Conservation (phyloP, 2,888 invertebrate genomes). For the Melanargia galathea region DNA sequence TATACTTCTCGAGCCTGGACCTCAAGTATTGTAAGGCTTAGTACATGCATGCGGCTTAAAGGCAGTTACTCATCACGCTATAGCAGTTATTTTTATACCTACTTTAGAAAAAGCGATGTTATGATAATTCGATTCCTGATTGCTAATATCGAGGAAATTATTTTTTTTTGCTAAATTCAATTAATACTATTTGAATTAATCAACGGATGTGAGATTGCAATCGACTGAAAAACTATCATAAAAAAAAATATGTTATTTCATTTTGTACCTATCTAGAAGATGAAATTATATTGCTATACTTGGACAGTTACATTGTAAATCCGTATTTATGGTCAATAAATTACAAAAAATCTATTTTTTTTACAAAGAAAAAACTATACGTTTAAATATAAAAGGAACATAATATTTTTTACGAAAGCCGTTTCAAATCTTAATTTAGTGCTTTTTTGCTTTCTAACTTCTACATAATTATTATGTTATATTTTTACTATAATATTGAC, state of each 20-base stretch:
- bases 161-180: too few relatives aligned
- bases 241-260: background rate
- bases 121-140: too few relatives aligned
- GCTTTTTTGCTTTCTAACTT: background rate
- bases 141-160: too few relatives aligned
- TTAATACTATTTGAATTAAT: too few relatives aligned
- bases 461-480: background rate
- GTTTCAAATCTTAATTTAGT: constrained; percentile 13
- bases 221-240: background rate
- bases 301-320: background rate
- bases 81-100: too few relatives aligned
- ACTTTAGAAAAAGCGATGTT: too few relatives aligned
- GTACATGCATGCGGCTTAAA: too few relatives aligned
- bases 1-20: too few relatives aligned
- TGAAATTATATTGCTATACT: background rate
- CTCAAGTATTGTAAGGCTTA: too few relatives aligned
- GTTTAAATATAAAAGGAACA: background rate
- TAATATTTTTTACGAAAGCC: background rate
- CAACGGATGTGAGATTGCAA: background rate
- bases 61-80: too few relatives aligned
- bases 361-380: background rate
- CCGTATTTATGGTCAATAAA: constrained; percentile 11
- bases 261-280: background rate
- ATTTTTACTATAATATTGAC: background rate
- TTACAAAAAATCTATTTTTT: background rate